Base-by-base conservation (phyloP, 2,113 vertebrate genomes). In the Oryzias melastigma region DNA sequence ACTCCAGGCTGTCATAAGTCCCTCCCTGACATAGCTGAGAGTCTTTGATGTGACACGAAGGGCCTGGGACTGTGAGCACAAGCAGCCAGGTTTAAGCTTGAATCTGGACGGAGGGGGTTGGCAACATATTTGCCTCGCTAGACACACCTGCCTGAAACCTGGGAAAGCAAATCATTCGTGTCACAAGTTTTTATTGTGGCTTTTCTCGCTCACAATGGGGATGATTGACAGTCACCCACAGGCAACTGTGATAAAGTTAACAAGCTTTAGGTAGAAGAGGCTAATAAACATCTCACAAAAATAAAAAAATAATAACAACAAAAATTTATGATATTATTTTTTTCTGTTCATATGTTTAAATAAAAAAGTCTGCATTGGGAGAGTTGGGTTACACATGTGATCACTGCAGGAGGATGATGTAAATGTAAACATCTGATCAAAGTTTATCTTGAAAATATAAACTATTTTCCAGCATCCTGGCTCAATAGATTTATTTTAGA, bases 1-100 rank as follows among this genome's bases (percentile, higher is more conserved):
- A 53, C 59, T 65, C 3, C 18, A 16, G 19, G 4, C 22, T 71
- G 35, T 71, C 68, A 70, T 15, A 1, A 46, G 67, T 52, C 71
- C 65, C 46, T 49, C 50, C 7, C 24, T 74, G 5, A 70, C 66
- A 73, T 19, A 14, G 13, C 40, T 48, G 5, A 47, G 17, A 19
- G 14, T 7, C 41, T 47, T 42, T 25, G 53, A 6, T 22, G n/a
- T 52, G 10, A 20, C 1, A 2, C 3, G 19, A 49, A 10, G n/a
- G 48, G 40, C 20, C 4, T 12, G 13, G 4, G 15, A 41, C 18
- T 5, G 25, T 5, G 25, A 27, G 25, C 25, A 7, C 25, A 27
- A 22, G 22, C 25, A 27, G 25, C 25, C 25, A 27, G 25, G 25
- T 20, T 18, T 15, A 5, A 27, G 18, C 29, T 24, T 18, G 44